A percentile compares a stretch with the other conserved stretches of the same genome.
phyloP scores from a whole-genome alignment of 2,888 invertebrate genomes.

The Eledona agricola region DNA sequence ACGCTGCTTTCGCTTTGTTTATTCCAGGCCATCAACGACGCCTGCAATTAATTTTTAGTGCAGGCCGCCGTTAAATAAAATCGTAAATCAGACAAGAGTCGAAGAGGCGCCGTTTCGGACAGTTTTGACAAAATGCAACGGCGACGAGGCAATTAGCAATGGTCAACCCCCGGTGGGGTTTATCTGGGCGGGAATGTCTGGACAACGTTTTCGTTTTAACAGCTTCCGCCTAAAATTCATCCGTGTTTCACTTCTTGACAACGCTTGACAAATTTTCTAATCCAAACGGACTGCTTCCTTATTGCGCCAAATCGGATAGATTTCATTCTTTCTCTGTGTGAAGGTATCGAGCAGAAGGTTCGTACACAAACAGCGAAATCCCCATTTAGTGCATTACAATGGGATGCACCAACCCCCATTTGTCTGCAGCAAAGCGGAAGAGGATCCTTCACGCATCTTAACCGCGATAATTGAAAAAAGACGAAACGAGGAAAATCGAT shows the following conservation, averaged over 20 bases:
- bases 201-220: conserved; percentile 17
- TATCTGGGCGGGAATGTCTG: conserved; percentile 15
- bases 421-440: conserved; percentile 36
- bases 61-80: conserved; percentile 13
- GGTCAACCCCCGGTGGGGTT: conserved; percentile 3
- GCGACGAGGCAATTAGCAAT: conserved; percentile 20
- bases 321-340: conserved; percentile 35
- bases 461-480: conserved; percentile 26
- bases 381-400: conserved; percentile 32
- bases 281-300: conserved; percentile 44
- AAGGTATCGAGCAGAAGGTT: conserved; percentile 43
- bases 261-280: conserved; percentile 42
- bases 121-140: conserved; percentile 8
- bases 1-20: conserved; percentile 39
- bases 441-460: conserved; percentile 41
- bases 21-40: conserved; percentile 15
- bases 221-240: not conserved
- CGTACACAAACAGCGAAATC: conserved; percentile 42
- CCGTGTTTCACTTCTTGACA: conserved; percentile 1
- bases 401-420: conserved; percentile 41
- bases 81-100: conserved; percentile 11
- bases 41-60: conserved; percentile 15
- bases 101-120: conserved; percentile 8
- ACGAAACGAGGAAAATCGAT: conserved; percentile 14
- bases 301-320: conserved; percentile 41